Percentiles rank a stretch among this genome's conserved stretches.
Evolutionary conservation across 2,888 invertebrate genomes (phyloP).

Genomic region (Itoplectis maculator): DNA sequence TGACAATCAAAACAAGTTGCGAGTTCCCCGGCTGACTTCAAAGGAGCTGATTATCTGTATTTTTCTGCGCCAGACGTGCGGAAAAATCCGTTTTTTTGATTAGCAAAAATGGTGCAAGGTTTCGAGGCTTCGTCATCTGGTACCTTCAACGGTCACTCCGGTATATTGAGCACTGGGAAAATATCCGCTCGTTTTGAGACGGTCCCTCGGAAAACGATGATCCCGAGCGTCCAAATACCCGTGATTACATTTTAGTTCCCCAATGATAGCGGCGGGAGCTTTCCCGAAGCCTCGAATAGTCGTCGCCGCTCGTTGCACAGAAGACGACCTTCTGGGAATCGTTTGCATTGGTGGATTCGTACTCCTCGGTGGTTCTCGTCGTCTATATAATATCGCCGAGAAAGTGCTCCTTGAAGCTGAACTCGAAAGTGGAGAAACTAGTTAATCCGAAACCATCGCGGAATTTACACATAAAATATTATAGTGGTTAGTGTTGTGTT

Average conservation of each 20-base stretch:
- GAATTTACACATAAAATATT: not conserved
- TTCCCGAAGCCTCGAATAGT: not conserved
- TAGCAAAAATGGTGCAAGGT: not conserved
- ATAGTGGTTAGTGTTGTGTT: not conserved
- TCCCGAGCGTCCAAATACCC: not conserved
- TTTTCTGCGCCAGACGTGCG: not conserved
- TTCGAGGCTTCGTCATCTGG: not conserved
- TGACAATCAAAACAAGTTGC: no score
- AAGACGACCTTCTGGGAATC: not conserved
- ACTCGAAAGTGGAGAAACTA: not conserved
- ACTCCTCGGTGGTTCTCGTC: not conserved
- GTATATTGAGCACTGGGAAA: not conserved
- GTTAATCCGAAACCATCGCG: not conserved
- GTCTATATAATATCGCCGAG: not conserved
- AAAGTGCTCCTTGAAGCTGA: not conserved
- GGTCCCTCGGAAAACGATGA: conserved; percentile 9
- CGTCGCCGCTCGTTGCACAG: not conserved
- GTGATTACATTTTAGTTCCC: conserved; percentile 8
- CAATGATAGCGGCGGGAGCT: not conserved
- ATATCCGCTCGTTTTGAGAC: conserved; percentile 8
- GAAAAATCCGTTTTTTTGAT: not conserved
- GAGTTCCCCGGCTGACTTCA: no score
- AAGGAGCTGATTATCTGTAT: not conserved
- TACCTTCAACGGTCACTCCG: not conserved
- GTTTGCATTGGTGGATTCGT: conserved; percentile 13